Evolutionary conservation across 1,140 invertebrate genomes (phyloP).

Genomic region (Orchesella cincta): DNA sequence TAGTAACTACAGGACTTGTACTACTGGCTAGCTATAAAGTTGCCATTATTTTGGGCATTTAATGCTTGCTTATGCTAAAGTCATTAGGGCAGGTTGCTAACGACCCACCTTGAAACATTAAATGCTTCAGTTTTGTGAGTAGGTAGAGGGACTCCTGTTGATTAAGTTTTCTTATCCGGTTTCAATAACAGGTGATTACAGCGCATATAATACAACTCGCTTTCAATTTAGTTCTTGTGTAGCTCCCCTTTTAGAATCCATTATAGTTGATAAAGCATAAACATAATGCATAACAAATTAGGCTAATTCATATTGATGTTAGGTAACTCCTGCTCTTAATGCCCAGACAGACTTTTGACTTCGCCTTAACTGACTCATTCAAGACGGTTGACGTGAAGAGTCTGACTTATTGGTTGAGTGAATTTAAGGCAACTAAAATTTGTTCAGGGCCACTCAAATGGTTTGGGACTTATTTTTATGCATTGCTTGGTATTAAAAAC

Average conservation of each 20-base stretch:
- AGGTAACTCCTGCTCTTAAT: no score
- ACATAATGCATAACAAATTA: no score
- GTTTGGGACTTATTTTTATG: constrained; percentile 22
- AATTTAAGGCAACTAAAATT: constrained; percentile 16
- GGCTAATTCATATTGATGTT: no score
- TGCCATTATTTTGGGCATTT: neutral
- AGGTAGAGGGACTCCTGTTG: neutral
- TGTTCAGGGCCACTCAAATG: constrained; percentile 6
- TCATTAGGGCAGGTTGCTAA: constrained; percentile 8
- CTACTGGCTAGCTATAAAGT: neutral
- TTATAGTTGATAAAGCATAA: no score
- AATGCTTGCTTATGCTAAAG: neutral
- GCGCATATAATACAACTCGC: no score
- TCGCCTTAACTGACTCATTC: neutral
- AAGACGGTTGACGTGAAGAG: no score
- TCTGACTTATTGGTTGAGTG: neutral
- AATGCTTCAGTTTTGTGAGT: neutral
- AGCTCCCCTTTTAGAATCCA: no score
- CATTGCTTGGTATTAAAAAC: constrained; percentile 16
- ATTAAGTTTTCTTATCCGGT: constrained; percentile 19
- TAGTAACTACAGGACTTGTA: no score
- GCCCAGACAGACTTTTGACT: no score
- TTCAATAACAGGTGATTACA: constrained; percentile 11
- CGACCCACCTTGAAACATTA: constrained; percentile 10
- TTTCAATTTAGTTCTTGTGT: no score